A percentile compares a stretch with the other conserved stretches of the same genome.
Evolutionary conservation across 2,888 invertebrate species (phyloP).

Genomic region (Scaeva pyrastri): DNA sequence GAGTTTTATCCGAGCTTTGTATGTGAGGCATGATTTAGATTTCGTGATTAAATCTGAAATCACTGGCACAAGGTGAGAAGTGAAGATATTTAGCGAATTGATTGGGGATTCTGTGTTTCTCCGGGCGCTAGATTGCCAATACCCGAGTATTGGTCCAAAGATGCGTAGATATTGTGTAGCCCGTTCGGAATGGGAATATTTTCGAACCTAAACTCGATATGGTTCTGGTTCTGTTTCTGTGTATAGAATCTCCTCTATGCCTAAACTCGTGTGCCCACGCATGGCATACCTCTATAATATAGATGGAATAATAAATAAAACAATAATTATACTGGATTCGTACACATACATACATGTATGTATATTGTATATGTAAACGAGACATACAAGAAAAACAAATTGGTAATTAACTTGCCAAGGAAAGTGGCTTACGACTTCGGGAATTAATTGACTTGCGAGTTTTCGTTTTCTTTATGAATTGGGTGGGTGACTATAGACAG

Average conservation of each 20-base stretch:
- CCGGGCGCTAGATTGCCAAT: not conserved
- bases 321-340: slow-evolving; percentile 30
- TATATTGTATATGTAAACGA: not conserved
- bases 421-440: slow-evolving; percentile 40
- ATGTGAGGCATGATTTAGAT: slow-evolving; percentile 67
- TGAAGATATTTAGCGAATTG: slow-evolving; percentile 69
- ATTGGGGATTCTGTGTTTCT: slow-evolving; percentile 40
- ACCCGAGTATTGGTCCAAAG: not conserved
- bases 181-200: slow-evolving; percentile 29
- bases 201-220: not conserved
- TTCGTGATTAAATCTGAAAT: slow-evolving; percentile 71
- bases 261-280: slow-evolving; percentile 43
- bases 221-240: too few species aligned
- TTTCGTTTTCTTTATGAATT: not conserved
- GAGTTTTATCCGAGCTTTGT: slow-evolving; percentile 40
- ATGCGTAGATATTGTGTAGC: slow-evolving; percentile 14
- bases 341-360: too few species aligned
- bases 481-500: too few species aligned
- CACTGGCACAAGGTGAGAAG: slow-evolving; percentile 69
- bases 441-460: slow-evolving; percentile 40
- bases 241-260: not conserved
- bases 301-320: slow-evolving; percentile 24
- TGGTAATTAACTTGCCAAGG: slow-evolving; percentile 37
- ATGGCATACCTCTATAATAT: not conserved
- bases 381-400: slow-evolving; percentile 21